phyloP scores from a whole-genome alignment of 2,888 invertebrate genomes.

The Lasioglossum oenotherae region DNA sequence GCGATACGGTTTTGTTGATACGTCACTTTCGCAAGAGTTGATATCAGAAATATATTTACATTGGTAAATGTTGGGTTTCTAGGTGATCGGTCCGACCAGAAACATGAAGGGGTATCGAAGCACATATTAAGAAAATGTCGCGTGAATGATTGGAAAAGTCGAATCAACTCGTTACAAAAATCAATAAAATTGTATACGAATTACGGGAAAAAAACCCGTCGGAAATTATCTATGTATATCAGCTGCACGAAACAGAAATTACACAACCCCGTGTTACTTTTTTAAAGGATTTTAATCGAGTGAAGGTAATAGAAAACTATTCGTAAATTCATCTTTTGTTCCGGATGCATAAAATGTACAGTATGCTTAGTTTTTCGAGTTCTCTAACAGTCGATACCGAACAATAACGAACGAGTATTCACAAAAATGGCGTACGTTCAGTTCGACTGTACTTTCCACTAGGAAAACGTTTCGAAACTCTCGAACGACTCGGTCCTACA shows the following conservation, averaged over 20 bases:
- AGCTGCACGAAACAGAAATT: no score
- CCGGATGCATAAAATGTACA: neutral
- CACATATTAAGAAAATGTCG: neutral
- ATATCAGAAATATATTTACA: neutral
- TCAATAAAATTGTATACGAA: no score
- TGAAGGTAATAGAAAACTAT: no score
- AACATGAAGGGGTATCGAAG: neutral
- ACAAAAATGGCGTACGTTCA: neutral
- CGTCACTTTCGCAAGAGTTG: slow-evolving; percentile 25
- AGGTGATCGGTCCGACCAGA: neutral
- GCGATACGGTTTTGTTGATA: slow-evolving; percentile 35
- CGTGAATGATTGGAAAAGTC: neutral
- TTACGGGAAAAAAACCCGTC: no score
- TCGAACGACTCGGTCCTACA: neutral
- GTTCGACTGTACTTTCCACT: neutral
- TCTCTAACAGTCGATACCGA: neutral
- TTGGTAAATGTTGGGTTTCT: neutral
- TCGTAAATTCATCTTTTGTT: neutral
- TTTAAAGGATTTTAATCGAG: no score
- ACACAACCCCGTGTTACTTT: no score
- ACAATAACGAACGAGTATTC: neutral
- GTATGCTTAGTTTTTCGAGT: neutral
- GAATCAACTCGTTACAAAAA: neutral
- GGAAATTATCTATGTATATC: no score
- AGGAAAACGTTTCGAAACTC: neutral